Base-by-base conservation (phyloP, 1,140 invertebrate species). In the Apis cerana region DNA sequence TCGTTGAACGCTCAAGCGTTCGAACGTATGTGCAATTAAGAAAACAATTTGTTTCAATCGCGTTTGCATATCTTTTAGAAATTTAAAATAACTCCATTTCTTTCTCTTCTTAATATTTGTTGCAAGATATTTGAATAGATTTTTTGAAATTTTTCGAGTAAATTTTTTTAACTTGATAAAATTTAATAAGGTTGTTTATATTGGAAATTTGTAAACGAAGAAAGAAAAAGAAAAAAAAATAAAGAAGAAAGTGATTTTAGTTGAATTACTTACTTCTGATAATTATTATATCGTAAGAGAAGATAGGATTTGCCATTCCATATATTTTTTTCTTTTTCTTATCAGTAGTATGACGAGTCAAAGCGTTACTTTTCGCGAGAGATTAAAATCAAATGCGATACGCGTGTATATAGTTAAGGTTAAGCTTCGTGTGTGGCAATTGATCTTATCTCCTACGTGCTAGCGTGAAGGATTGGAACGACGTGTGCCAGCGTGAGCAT, bases 401-500 rank as follows among this genome's bases (percentile, higher is more conserved):
- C 83, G 86, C 85, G 88, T 89, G 88, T 89, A 89, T 61, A 89
- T 89, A 89, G 68, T 89, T 88, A 84, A 86, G 68, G 50, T 80
- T 78, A 88, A 84, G 85, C 88, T 86, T 89, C 87, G 87, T 89
- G 85, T 84, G 75, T 88, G 78, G 80, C 84, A 88, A 85, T 89
- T 83, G 84, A 89, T 80, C 83, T 89, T 88, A 85, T 88, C 83
- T 88, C 56, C 33, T 61, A 78, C 75, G 58, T 61, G 77, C 76
- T 85, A 81, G 84, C 77, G 58, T 33, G 65, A 85, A 88, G 82
- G 68, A 82, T 82, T 74, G 85, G 64, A 80, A 54, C 52, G 71
- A 70, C 75, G 64, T 74, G 80, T 81, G 85, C 64, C 50, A 87
- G 82, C 43, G 65, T 82, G 81, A 86, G 75, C 80, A 80, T 83